phyloP scores from a whole-genome alignment of 2,797 vertebrate species.

The Halcyon chelicuti region DNA sequence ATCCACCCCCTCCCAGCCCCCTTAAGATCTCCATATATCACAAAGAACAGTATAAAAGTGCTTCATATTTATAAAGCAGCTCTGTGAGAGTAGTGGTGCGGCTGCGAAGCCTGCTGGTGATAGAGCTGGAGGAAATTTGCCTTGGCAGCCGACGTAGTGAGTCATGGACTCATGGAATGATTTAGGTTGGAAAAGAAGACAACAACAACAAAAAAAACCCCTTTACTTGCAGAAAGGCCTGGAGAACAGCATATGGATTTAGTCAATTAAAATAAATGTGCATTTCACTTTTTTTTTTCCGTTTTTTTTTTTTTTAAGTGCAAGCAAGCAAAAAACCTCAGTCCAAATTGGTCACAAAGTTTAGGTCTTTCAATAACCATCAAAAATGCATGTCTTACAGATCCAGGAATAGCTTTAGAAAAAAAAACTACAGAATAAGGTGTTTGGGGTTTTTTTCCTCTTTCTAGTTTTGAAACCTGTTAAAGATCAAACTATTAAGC shows the following conservation, averaged over 20 bases:
- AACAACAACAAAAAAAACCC: neutral
- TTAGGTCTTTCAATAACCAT: neutral
- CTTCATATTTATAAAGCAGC: neutral
- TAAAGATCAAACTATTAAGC: neutral
- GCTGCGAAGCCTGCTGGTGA: neutral
- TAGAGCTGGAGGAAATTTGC: neutral
- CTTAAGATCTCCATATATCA: neutral
- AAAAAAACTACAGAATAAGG: neutral
- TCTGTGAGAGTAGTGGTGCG: neutral
- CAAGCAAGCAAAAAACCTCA: neutral
- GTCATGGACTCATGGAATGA: neutral
- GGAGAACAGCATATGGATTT: constrained; percentile 13
- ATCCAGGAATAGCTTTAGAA: neutral
- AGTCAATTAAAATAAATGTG: constrained; percentile 17
- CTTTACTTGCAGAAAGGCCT: neutral
- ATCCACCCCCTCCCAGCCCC: too few species aligned
- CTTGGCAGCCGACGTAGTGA: neutral
- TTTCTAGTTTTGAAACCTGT: neutral
- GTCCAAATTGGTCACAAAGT: neutral
- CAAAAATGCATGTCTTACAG: neutral
- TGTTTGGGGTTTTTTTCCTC: too few species aligned
- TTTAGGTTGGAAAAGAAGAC: neutral
- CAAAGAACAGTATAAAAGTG: neutral
- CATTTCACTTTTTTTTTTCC: neutral
- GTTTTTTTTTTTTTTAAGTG: too few species aligned